Base-by-base conservation (phyloP, 2,888 invertebrate species). In the Drosophila kambysellisi region DNA sequence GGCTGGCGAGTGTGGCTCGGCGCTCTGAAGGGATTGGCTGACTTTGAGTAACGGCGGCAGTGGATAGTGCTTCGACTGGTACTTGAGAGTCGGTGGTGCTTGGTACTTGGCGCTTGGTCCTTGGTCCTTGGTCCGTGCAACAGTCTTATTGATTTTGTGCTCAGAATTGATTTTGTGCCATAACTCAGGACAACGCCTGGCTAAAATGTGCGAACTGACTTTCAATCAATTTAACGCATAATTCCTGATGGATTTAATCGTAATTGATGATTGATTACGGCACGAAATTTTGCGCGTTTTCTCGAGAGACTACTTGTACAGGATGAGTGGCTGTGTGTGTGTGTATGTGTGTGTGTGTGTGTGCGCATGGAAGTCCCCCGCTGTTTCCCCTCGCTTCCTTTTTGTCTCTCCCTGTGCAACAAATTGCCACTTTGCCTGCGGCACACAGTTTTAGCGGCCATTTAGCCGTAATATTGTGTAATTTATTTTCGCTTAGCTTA, bases 221-320 rank as follows among this genome's bases (percentile, higher is more conserved):
- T 91, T 91, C 91, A 90, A 91, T 92, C 91, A 92, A 91, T 92
- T 91, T 91, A 92, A 90, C 91, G 90, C 91, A 92, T 91, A 92
- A 91, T 91, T 92, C 91, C 91, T 92, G 89, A 91, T 84, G 86
- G 91, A 90, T 87, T 89, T 91, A 88, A 91, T 82, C 85, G 91
- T 92, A 92, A 92, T 92, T 92, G 91, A 91, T 92, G 92, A 92
- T 92, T 92, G 91, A 92, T 92, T 91, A 91, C 88, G 79, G 76
- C 78, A 71, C 62, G 76, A 82, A 84, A 78, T 73, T 62, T 73
- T 56, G 52, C 62, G 17, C 58, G 37, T 64, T 61, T 52, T 48
- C 68, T 50, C 67, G n/a, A 4, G 54, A 54, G 68, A 50, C 33
- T 50, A 37, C 61, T 48, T 20, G 11, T 25, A 11, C 56, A 43